Base-by-base conservation (phyloP, 2,888 invertebrate species). In the Caenorhabditis doughertyi region DNA sequence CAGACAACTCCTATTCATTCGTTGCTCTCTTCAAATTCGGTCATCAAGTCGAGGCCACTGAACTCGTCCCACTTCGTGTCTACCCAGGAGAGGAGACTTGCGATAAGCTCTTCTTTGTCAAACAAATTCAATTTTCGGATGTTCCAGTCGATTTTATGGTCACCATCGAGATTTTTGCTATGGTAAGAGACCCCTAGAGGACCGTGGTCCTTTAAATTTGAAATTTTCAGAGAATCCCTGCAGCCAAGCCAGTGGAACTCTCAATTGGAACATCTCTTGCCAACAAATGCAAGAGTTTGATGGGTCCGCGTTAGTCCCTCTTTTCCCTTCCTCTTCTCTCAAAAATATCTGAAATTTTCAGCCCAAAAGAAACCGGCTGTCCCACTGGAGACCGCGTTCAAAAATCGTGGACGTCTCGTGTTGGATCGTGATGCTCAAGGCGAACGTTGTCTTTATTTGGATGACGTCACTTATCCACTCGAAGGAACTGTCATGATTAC, bases 391-490 rank as follows among this genome's bases (percentile, higher is more conserved):
- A 81, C 74, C 0, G 70, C 74, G 11, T 82, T 82, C 72, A 70
- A 71, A 23, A 42, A 73, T 27, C 77, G 82, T 18, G 82, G 82
- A n/a, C 64, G 73, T 9, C 35, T 82, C 13, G 51, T 65, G 32
- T 42, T 82, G 62, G 82, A 82, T 65, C 77, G 82, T 47, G 79
- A 76, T 23, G 72, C 79, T 1, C 44, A 58, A 21, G 73, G 70
- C 4, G 76, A 80, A 4, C 62, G 80, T 25, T 42, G 67, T 56
- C 83, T 88, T 47, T 87, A 84, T 67, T 58, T 88, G 35, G 87
- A 88, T 51, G 83, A 85, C 13, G 79, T 84, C 21, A 85, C 86
- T n/a, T 89, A 88, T 70, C 89, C 89, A 18, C 72, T 89, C 13
- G 89, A 89, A 42, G 88, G 89, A 55, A 88, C 87, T 16, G 81